These are phyloP conservation scores for Herpetotheres cachinnans DNA, from an alignment of 2,113 vertebrate species.

Conservation along the genomic window DNA sequence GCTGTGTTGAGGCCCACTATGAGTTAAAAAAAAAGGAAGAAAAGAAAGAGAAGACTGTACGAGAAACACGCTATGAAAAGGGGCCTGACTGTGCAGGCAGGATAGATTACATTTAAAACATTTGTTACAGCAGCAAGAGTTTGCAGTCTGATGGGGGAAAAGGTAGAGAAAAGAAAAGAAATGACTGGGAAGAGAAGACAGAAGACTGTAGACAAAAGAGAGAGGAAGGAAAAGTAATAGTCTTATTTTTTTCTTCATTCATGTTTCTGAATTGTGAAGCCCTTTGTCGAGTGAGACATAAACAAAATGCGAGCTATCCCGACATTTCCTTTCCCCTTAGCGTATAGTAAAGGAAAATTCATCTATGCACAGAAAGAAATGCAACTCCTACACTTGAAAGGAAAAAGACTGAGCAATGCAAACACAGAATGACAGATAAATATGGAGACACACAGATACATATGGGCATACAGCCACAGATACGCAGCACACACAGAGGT, in stretches of 20 bases:
- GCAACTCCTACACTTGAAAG: background rate
- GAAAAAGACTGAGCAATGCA: slow-evolving; percentile 28
- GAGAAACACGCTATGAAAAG: background rate
- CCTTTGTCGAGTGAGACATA: background rate
- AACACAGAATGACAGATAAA: slow-evolving; percentile 13
- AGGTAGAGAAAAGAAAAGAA: background rate
- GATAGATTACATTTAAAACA: background rate
- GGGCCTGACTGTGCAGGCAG: background rate
- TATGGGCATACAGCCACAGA: background rate
- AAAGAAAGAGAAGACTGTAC: background rate
- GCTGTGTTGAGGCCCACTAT: background rate
- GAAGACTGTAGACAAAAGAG: background rate
- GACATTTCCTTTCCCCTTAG: background rate
- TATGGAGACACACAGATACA: background rate
- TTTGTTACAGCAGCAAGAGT: background rate
- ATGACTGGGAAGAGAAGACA: background rate
- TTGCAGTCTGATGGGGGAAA: background rate
- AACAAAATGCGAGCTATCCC: background rate
- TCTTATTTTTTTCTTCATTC: background rate
- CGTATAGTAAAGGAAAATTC: background rate
- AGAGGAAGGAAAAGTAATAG: background rate
- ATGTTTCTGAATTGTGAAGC: background rate
- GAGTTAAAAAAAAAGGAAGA: background rate
- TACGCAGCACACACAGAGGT: background rate
- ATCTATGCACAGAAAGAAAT: background rate